A percentile compares a stretch with the other conserved stretches of the same genome.
These are phyloP conservation scores for Aphaenogaster rudis DNA, from an alignment of 1,140 invertebrate species.

Conservation along the genomic window DNA sequence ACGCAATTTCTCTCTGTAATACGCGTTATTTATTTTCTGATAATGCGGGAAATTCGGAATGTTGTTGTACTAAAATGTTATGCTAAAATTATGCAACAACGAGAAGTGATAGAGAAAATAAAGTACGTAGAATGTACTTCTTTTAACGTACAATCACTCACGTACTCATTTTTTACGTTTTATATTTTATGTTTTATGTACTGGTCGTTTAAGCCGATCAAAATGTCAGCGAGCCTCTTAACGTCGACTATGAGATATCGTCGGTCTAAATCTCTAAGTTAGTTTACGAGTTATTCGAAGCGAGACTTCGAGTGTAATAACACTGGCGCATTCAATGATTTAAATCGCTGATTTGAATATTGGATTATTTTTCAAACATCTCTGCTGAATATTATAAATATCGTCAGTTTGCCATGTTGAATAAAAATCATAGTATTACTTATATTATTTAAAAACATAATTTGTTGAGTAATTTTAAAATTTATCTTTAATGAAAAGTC, in stretches of 20 bases:
- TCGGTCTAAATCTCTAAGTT: not conserved
- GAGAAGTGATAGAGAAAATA: not conserved
- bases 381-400: not conserved
- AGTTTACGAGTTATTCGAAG: not conserved
- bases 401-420: not conserved
- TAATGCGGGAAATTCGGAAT: conserved; percentile 23
- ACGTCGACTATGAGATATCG: not conserved
- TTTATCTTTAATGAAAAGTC: not conserved
- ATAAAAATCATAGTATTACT: not conserved
- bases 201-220: not conserved
- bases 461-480: not conserved
- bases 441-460: not conserved
- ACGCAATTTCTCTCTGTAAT: conserved; percentile 10
- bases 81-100: not conserved
- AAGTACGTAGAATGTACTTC: not conserved
- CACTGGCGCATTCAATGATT: not conserved
- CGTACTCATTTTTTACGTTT: not conserved
- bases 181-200: not conserved
- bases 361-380: not conserved
- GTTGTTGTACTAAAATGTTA: not conserved
- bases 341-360: not conserved
- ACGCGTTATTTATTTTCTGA: conserved; percentile 31
- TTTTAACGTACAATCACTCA: not conserved
- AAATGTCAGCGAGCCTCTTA: conserved; percentile 13
- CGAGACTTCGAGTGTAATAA: not conserved